phyloP scores from a whole-genome alignment of 1,140 invertebrate genomes.

The Papilio machaon region DNA sequence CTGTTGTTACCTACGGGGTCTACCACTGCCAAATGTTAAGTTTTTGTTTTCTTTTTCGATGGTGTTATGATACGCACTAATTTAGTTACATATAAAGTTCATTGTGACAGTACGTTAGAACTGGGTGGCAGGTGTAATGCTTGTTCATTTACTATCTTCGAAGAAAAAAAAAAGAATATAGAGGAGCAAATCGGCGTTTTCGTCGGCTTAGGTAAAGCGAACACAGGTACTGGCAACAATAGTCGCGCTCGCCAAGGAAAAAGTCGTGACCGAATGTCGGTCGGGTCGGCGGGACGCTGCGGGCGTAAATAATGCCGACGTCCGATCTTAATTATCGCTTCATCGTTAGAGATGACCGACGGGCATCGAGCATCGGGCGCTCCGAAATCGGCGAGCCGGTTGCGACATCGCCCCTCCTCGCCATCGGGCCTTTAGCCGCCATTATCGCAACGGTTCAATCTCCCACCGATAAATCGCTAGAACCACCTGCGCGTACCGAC shows the following conservation, averaged over 20 bases:
- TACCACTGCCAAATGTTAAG: no score
- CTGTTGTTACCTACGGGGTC: no score
- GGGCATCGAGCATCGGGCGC: constrained; percentile 68
- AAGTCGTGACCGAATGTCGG: constrained; percentile 75
- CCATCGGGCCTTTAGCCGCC: constrained; percentile 50
- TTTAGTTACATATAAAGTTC: not conserved
- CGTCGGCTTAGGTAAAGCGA: constrained; percentile 53
- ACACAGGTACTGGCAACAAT: constrained; percentile 74
- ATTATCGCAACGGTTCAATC: constrained; percentile 69
- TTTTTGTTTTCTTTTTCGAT: no score
- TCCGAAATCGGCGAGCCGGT: constrained; percentile 72
- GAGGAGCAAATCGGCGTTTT: not conserved
- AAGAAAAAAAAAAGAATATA: not conserved
- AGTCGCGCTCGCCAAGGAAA: constrained; percentile 73
- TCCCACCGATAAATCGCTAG: constrained; percentile 71
- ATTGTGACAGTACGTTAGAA: not conserved
- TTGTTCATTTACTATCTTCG: not conserved
- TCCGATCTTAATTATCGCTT: constrained; percentile 79
- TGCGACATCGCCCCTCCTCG: constrained; percentile 66
- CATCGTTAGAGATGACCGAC: constrained; percentile 79
- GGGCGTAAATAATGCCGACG: constrained; percentile 79
- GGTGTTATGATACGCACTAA: not conserved
- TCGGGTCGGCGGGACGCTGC: constrained; percentile 70
- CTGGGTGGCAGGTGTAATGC: not conserved
- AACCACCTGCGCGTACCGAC: constrained; percentile 70